Base-by-base conservation (phyloP, 35 echinoderm and acorn worm species). In the Apostichopus parvimensis region DNA sequence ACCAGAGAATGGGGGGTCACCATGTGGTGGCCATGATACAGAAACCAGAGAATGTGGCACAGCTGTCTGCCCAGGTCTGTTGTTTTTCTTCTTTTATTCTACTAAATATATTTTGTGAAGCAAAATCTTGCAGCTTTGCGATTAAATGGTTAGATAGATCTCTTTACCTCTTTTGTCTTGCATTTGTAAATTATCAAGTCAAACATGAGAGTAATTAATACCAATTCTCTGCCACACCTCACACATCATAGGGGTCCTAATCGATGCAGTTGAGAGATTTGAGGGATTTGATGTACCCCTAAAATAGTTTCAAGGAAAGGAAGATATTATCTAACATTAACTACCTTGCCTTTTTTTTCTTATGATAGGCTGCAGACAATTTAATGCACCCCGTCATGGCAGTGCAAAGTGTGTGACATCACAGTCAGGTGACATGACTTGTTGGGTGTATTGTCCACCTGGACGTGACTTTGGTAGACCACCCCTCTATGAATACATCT, bases 1-100 rank as follows among this genome's bases (percentile, higher is more conserved):
- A 13, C 95, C 95, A 77, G 79, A 92, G 15, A 84, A 93, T 55
- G 95, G 92, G 25, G 95, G 95, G 24, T 56, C 73, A 9, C 75
- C 56, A 53, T 96, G 95, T 53, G 73, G 53, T 75, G 79, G 87
- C 10, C 11, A 75, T 22, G 28, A 58, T 9, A 34, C 24, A 26
- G 85, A 96, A 61, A 90, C 73, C 55, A 88, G 45, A 52, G 60
- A 26, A 5, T 88, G 86, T 65, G 72, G 72, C 68, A 88, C 62
- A 24, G 64, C 58, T 65, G 56, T 57, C 8, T 88, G 86, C 64
- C 86, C 86, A 65, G 86, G 86, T 88, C 25, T 8, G 86, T 24
- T 78, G 28, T 34, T 34, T 34, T 34, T 34, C 28, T 34, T 34
- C 28, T 2, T 34, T 1, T 34, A 1, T 34, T 34, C 28, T 34